Evolutionary conservation across 2,888 invertebrate species (phyloP).

Genomic region (Philhelius pedissequus): DNA sequence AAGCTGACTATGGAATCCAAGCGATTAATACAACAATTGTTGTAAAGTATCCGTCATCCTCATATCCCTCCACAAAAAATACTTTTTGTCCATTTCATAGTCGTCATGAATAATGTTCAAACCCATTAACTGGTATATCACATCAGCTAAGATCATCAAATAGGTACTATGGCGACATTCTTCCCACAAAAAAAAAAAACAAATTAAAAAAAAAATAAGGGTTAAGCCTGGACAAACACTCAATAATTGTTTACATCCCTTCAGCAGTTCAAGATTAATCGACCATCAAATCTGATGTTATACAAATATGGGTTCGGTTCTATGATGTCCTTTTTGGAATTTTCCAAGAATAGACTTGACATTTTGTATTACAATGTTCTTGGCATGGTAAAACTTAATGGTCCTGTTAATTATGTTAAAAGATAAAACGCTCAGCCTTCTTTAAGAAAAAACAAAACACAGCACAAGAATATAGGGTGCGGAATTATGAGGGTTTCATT

Average conservation of each 20-base stretch:
- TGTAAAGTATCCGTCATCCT: not conserved
- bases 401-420: constrained; percentile 32
- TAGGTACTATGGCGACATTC: constrained; percentile 6
- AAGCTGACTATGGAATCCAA: not conserved
- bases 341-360: not conserved
- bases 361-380: not conserved
- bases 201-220: not conserved
- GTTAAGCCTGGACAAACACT: not conserved
- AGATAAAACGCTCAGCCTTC: not conserved
- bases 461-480: not conserved
- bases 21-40: not conserved
- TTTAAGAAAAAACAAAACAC: not conserved
- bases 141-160: constrained; percentile 9
- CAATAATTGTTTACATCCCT: constrained; percentile 33
- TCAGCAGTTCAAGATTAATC: constrained; percentile 21
- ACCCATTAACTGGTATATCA: constrained; percentile 36
- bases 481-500: not conserved
- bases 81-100: constrained; percentile 20
- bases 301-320: not conserved
- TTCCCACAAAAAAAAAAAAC: not conserved
- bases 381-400: constrained; percentile 8
- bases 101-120: constrained; percentile 39
- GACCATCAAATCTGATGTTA: constrained; percentile 33
- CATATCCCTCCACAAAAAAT: too few species aligned
- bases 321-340: not conserved